Evolutionary conservation across 1,140 invertebrate genomes (phyloP).

Genomic region (Drosophila ficusphila): DNA sequence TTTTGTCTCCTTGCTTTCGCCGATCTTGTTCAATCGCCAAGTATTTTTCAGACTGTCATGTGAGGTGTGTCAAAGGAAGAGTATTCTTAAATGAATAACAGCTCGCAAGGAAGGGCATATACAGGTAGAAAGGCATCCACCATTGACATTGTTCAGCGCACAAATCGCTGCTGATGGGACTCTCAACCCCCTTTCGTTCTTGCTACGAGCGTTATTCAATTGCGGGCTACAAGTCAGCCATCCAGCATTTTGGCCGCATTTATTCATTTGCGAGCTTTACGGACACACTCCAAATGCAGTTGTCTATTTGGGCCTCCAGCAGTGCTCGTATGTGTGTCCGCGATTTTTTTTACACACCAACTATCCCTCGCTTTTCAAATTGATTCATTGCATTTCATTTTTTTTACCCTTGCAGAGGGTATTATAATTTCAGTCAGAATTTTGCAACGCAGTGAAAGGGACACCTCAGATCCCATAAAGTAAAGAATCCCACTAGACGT

Average conservation of each 20-base stretch:
- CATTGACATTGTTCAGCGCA: constrained; percentile 58
- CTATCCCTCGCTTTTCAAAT: constrained; percentile 75
- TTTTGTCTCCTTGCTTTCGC: too few species aligned
- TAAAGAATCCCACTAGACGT: too few species aligned
- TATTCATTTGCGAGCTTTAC: constrained; percentile 41
- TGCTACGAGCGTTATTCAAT: constrained; percentile 13
- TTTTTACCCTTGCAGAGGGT: constrained; percentile 55
- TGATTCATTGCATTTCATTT: constrained; percentile 68
- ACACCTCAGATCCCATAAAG: too few species aligned
- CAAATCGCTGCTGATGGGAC: constrained; percentile 63
- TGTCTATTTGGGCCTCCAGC: too few species aligned
- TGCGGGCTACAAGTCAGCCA: constrained; percentile 69
- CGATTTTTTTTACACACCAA: constrained; percentile 49
- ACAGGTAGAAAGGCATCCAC: constrained; percentile 13
- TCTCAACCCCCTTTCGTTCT: constrained; percentile 17
- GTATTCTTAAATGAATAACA: not conserved
- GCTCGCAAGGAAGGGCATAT: not conserved
- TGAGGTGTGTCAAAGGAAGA: too few species aligned
- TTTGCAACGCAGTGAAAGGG: too few species aligned
- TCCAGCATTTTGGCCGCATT: constrained; percentile 53
- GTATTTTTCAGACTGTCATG: too few species aligned
- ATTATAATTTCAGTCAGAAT: too few species aligned
- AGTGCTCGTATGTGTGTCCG: not conserved
- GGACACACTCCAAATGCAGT: not conserved
- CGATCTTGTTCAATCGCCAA: too few species aligned